Evolutionary conservation across 2,797 vertebrate genomes (phyloP), one percentile per base, ranked within the genome.

Genomic region (Austrolebias charrua): DNA sequence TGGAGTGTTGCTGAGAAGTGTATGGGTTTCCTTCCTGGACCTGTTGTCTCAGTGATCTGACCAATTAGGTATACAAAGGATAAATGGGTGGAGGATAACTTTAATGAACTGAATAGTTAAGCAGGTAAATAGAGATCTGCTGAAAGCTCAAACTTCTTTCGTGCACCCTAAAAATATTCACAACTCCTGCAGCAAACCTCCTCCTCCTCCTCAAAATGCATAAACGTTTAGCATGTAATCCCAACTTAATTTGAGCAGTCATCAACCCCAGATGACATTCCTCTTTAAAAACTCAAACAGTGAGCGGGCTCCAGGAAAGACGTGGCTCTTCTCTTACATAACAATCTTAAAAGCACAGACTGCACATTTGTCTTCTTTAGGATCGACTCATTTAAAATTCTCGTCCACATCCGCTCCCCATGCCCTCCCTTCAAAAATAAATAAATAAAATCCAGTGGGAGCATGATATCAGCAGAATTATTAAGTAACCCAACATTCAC

Each of bases 331-430:
- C 61, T 80, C 54, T 82, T 85, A 74, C 49, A 76, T 81, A 79
- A 83, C 60, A 81, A 82, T 71, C 58, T 62, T 51, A 73, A 78
- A 75, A 73, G 67, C 64, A 10, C 52, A 62, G 64, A 56, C 73
- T 57, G 71, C 67, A 63, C 60, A 73, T 81, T 83, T 75, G 73
- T 64, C 59, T 65, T 74, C 64, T 29, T 58, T 49, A 65, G 70
- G 81, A 86, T 85, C 79, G 60, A 77, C 67, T 63, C 13, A 56
- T 75, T 89, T 81, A 38, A 77, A 75, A 85, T 86, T 82, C 85
- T 70, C 77, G 86, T 82, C 65, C 55, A 55, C 51, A 57, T 63
- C 72, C 68, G 60, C 79, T 75, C 47, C 61, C 55, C 24, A 40
- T 43, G 60, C 70, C 55, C 50, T 60, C 40, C 63, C 59, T 31